Evolutionary conservation across 1,140 invertebrate genomes (phyloP), one percentile per base, ranked within the genome.

Genomic region (Micrasema minimum): DNA sequence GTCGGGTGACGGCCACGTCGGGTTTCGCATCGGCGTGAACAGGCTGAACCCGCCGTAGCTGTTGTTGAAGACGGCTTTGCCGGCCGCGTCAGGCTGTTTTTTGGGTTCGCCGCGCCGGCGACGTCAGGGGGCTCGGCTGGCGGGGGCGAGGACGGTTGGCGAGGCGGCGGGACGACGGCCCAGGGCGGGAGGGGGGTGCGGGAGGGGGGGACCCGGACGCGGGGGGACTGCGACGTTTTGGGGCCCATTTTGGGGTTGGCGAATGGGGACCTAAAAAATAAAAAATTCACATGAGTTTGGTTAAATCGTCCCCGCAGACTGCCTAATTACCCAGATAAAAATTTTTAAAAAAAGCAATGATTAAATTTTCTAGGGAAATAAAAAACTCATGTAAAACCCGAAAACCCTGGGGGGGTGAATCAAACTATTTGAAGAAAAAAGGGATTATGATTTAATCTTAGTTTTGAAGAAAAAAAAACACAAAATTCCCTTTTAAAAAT

Each of bases 1-100:
- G 80, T 82, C 55, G 83, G 82, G 31, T 85, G 5, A 85, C 77
- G 0, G 82, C 82, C 0, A 80, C 79, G 53, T 84, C 82, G 11
- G 83, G 57, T 61, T 53, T 72, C 2, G 72, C 43, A 77, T 75
- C 0, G n/a, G 77, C 6, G 78, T 69, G 5, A 77, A 75, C 1
- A 81, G 70, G 0, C 78, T 76, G 46, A 75, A 69, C 16, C 74
- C 68, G 14, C 81, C 77, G 11, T 2, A 76, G 2, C 10, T 37
- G n/a, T 57, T 45, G n/a, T 64, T 64, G 12, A 64, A 46, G 9
- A 45, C 59, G 43, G 59, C 20, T 16, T 64, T 64, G 3, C 41
- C 43, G 7, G 5, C 18, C 18, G 22, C 12, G n/a, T 16, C 16
- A 12, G 14, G 20, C 16, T 41, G n/a, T 61, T 43, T 1, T 31